A percentile compares a stretch with the other conserved stretches of the same genome.
phyloP scores from a whole-genome alignment of 2,113 vertebrate genomes.

The Gallinago media region DNA sequence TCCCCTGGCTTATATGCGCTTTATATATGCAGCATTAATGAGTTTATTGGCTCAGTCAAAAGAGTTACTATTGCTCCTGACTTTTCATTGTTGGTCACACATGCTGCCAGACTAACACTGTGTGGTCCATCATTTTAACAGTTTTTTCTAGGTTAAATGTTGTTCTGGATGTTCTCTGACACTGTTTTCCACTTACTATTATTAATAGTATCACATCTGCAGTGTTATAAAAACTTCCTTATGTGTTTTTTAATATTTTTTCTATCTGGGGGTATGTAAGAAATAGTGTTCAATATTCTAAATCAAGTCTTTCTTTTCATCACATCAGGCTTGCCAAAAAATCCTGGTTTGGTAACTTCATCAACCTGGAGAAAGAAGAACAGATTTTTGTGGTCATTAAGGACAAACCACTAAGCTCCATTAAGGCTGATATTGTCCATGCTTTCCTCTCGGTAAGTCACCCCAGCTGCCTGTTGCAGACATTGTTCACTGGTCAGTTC shows the following conservation, averaged over 20 bases:
- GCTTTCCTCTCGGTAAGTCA: constrained; percentile 96
- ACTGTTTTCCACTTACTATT: background rate
- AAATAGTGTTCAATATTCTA: background rate
- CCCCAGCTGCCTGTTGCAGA: background rate
- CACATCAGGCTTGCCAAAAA: constrained; percentile 96
- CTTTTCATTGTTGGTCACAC: background rate
- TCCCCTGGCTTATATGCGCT: background rate
- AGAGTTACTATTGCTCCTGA: background rate
- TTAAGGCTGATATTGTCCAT: constrained; percentile 98
- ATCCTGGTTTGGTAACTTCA: constrained; percentile 99
- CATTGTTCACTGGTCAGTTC: background rate
- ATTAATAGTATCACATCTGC: background rate
- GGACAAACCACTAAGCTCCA: constrained; percentile 98
- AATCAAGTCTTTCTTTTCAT: background rate
- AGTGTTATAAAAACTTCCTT: background rate
- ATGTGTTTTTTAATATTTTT: background rate
- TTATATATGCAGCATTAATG: background rate
- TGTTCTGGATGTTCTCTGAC: background rate
- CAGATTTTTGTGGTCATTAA: constrained; percentile 98
- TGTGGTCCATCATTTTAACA: background rate
- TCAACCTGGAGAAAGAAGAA: constrained; percentile 98
- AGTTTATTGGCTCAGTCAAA: background rate
- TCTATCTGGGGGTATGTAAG: background rate
- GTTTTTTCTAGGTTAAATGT: background rate
- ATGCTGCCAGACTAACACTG: background rate